Conservation (phyloP, 2,888 invertebrate genomes). For the Polydrusus tereticollis region DNA sequence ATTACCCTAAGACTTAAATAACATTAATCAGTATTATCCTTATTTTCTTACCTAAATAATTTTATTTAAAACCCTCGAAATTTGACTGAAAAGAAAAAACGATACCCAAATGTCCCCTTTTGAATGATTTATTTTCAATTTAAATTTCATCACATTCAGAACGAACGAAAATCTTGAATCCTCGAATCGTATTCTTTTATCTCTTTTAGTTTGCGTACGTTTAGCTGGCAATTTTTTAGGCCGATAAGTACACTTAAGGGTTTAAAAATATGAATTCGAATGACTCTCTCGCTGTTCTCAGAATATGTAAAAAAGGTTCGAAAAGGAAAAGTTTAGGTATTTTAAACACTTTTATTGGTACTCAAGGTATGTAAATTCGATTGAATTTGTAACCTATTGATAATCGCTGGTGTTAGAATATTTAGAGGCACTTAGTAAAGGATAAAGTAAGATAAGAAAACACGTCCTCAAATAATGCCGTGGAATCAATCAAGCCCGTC, state of each 20-base stretch:
- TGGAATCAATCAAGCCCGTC: no score
- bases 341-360: not conserved
- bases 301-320: constrained; percentile 4
- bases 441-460: no score
- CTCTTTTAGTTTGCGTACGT: constrained; percentile 20
- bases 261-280: constrained; percentile 22
- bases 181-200: constrained; percentile 19
- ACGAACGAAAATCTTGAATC: constrained; percentile 15
- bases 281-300: constrained; percentile 3
- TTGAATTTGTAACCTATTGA: constrained; percentile 8
- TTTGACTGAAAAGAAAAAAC: not conserved
- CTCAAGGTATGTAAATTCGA: not conserved
- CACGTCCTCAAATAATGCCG: no score
- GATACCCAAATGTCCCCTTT: constrained; percentile 4
- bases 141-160: constrained; percentile 25
- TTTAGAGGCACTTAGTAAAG: no score
- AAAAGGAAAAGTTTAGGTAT: constrained; percentile 4
- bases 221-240: constrained; percentile 13
- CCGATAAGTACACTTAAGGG: constrained; percentile 15
- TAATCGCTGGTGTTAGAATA: not conserved
- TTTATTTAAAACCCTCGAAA: not conserved
- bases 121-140: constrained; percentile 32
- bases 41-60: not conserved
- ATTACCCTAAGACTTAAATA: no score
- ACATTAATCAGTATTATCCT: no score